Conservation (phyloP, 2,888 invertebrate genomes). For the Drosophila diplacantha region DNA sequence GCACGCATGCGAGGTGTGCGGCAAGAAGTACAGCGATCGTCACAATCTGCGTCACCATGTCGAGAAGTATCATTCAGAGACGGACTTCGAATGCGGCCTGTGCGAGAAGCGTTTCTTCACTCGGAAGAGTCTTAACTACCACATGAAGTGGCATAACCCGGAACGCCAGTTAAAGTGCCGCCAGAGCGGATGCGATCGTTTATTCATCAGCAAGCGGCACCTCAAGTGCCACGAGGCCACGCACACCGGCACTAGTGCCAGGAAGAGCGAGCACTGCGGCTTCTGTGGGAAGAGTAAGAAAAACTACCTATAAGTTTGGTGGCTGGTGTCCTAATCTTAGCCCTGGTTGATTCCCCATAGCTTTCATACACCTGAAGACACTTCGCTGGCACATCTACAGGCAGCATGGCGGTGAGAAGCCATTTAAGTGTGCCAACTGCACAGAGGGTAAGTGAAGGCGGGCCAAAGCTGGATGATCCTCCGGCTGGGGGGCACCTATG, state of each 20-base stretch:
- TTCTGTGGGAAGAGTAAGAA: conserved; percentile 72
- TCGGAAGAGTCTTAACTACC: conserved; percentile 72
- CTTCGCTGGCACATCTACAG: conserved; percentile 64
- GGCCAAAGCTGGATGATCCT: background rate
- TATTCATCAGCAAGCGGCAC: conserved; percentile 73
- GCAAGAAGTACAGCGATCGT: conserved; percentile 72
- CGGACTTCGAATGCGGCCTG: conserved; percentile 68
- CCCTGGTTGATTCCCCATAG: conserved; percentile 13
- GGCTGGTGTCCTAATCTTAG: background rate
- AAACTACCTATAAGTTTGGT: background rate
- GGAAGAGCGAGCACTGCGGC: conserved; percentile 68
- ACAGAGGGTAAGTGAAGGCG: conserved; percentile 58
- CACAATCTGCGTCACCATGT: conserved; percentile 70
- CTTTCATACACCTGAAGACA: conserved; percentile 62
- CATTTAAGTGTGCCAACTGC: conserved; percentile 62
- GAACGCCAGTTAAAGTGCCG: conserved; percentile 67
- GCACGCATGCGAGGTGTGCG: conserved; percentile 66
- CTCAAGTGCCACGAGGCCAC: conserved; percentile 71
- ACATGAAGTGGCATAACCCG: conserved; percentile 74
- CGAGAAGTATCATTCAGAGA: conserved; percentile 73
- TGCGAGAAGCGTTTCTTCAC: conserved; percentile 74
- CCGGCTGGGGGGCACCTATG: background rate
- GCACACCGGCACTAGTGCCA: conserved; percentile 57
- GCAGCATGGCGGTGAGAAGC: conserved; percentile 67
- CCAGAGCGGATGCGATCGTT: conserved; percentile 70